Conservation (phyloP, 2,888 invertebrate species). For the Erebia aethiops region DNA sequence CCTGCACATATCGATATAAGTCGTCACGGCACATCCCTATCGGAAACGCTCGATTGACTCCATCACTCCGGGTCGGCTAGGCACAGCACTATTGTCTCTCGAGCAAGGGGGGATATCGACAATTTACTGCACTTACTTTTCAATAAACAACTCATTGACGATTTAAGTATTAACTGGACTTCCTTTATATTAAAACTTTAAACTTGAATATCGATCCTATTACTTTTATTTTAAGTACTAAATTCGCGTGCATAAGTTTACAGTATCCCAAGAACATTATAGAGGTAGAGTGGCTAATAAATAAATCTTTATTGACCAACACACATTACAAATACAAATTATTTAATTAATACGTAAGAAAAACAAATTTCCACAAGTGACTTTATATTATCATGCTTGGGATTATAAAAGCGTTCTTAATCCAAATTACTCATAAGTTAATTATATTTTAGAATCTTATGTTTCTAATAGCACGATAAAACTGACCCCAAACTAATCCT, state of each 20-base stretch:
- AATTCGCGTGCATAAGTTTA: background rate
- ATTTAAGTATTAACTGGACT: conserved; percentile 23
- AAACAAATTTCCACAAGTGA: too few relatives aligned
- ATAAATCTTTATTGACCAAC: too few relatives aligned
- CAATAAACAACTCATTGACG: conserved; percentile 35
- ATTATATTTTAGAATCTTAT: too few relatives aligned
- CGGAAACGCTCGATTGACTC: conserved; percentile 63
- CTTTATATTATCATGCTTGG: background rate
- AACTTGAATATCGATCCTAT: background rate
- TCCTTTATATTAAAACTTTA: conserved; percentile 6
- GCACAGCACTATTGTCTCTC: conserved; percentile 34
- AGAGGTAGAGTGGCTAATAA: background rate
- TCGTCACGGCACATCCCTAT: conserved; percentile 44
- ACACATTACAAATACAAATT: too few relatives aligned
- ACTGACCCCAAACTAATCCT: too few relatives aligned
- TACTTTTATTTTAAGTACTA: background rate
- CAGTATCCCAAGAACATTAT: background rate
- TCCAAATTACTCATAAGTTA: background rate
- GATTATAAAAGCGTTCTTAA: background rate
- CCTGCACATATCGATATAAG: conserved; percentile 17
- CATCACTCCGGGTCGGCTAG: conserved; percentile 53
- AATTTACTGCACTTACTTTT: conserved; percentile 33
- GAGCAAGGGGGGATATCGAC: conserved; percentile 17
- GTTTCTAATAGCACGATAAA: too few relatives aligned
- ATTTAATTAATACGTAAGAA: too few relatives aligned